A percentile compares a stretch with the other conserved stretches of the same genome.
These are phyloP conservation scores for Theretra japonica DNA, from an alignment of 2,888 invertebrate species.

Conservation along the genomic window DNA sequence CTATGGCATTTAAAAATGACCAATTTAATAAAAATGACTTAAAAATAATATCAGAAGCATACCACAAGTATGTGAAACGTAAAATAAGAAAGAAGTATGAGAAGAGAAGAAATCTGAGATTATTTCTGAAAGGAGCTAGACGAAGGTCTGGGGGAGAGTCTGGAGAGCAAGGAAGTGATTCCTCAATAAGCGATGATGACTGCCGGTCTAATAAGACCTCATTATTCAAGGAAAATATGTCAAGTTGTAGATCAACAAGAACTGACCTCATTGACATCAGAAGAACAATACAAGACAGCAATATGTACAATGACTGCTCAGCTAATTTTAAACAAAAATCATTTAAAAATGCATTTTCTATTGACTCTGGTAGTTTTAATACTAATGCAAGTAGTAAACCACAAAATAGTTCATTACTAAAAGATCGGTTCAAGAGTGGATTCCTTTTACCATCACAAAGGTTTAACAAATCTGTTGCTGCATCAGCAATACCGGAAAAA, in stretches of 20 bases:
- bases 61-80: conserved; percentile 55
- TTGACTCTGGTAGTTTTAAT: conserved; percentile 37
- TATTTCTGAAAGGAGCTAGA: conserved; percentile 53
- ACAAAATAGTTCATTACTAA: conserved; percentile 46
- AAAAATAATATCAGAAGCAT: conserved; percentile 60
- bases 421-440: conserved; percentile 63
- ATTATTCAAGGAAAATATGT: conserved; percentile 49
- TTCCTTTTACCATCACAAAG: conserved; percentile 66
- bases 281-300: conserved; percentile 48
- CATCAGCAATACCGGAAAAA: conserved; percentile 50
- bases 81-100: conserved; percentile 55
- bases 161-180: conserved; percentile 68
- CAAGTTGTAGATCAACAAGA: conserved; percentile 54
- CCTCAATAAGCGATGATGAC: conserved; percentile 71
- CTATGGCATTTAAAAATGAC: conserved; percentile 56
- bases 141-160: conserved; percentile 64
- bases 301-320: conserved; percentile 54
- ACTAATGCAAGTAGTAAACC: conserved; percentile 32
- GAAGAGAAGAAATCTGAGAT: conserved; percentile 58
- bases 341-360: conserved; percentile 50
- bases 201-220: conserved; percentile 56
- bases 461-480: conserved; percentile 58
- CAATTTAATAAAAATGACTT: conserved; percentile 63
- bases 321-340: conserved; percentile 52
- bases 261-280: conserved; percentile 49